Conservation (phyloP, 1,140 invertebrate species). For the Micrasema minimum region DNA sequence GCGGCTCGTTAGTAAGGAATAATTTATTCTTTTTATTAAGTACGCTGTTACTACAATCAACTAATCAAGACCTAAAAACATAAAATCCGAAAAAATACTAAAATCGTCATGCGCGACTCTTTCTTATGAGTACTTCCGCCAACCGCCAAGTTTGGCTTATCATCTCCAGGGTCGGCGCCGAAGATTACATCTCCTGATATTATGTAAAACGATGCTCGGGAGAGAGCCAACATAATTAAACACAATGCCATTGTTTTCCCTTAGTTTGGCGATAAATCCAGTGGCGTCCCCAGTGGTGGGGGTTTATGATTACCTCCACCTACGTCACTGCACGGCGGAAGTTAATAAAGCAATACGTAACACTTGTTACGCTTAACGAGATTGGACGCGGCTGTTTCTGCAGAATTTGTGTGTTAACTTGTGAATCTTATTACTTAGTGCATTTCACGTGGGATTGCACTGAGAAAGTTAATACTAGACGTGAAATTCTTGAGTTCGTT, state of each 20-base stretch:
- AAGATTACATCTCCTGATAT: constrained; percentile 53
- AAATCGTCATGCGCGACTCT: too few relatives aligned
- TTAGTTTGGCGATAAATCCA: constrained; percentile 48
- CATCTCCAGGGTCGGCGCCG: constrained; percentile 22
- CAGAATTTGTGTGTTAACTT: constrained; percentile 16
- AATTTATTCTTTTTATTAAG: too few relatives aligned
- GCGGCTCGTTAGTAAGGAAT: too few relatives aligned
- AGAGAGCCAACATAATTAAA: constrained; percentile 54
- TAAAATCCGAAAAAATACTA: too few relatives aligned
- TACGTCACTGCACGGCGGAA: constrained; percentile 27
- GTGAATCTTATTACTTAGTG: constrained; percentile 4
- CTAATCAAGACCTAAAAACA: too few relatives aligned
- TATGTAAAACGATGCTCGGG: constrained; percentile 54
- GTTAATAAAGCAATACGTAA: constrained; percentile 39
- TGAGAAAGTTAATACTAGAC: too few relatives aligned
- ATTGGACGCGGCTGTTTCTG: neutral
- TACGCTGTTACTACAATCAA: too few relatives aligned
- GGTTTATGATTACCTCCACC: constrained; percentile 17
- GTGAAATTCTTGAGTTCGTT: too few relatives aligned
- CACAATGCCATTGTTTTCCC: constrained; percentile 53
- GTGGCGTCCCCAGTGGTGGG: constrained; percentile 7
- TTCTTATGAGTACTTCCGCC: too few relatives aligned
- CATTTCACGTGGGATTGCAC: too few relatives aligned
- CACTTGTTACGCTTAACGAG: constrained; percentile 38
- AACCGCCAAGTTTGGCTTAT: constrained; percentile 19